Evolutionary conservation across 2,113 vertebrate genomes (phyloP), one percentile per base, ranked within the genome.

Genomic region (Otocyon megalotis): DNA sequence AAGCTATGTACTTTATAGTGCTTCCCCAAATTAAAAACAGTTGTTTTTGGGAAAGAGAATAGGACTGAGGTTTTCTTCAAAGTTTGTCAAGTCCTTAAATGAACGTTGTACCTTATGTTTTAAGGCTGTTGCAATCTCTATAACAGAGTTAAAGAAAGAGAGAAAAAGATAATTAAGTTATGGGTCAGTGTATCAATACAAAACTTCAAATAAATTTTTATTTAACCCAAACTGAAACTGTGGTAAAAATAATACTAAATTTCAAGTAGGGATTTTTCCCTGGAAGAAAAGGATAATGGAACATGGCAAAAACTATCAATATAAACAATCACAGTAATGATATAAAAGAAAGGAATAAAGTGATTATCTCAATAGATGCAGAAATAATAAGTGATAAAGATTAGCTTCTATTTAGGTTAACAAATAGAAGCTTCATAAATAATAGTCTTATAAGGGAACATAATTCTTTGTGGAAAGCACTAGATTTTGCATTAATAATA

Each of bases 341-440:
- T 92, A 28, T 90, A 35, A 89, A 88, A 88, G 28, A 53, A 88
- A 72, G 72, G 16, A 63, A 83, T 60, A 74, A 43, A 30, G 26
- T 87, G 9, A 53, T 65, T 65, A 83, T 84, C 3, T 84, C 28
- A 35, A 3, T 86, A 32, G 37, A 80, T 80, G 11, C 8, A 83
- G 8, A 87, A 90, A 84, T 94, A 86, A 12, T 62, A 56, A 43
- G 28, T 87, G 67, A n/a, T 63, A 83, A 71, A 58, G 43, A 93
- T 32, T 80, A 80, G n/a, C 22, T 14, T 3, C 16, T 72, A 84
- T 81, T 80, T 88, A 35, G 82, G 63, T 83, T 89, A 35, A 90
- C 89, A 90, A 67, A 56, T 90, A 37, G 77, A 94, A 90, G 32
- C 16, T 17, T 83, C 58, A 20, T 72, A 77, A 92, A 85, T 79